Evolutionary conservation across 2,113 vertebrate genomes (phyloP), one percentile per base, ranked within the genome.

Genomic region (Tapirus terrestris): DNA sequence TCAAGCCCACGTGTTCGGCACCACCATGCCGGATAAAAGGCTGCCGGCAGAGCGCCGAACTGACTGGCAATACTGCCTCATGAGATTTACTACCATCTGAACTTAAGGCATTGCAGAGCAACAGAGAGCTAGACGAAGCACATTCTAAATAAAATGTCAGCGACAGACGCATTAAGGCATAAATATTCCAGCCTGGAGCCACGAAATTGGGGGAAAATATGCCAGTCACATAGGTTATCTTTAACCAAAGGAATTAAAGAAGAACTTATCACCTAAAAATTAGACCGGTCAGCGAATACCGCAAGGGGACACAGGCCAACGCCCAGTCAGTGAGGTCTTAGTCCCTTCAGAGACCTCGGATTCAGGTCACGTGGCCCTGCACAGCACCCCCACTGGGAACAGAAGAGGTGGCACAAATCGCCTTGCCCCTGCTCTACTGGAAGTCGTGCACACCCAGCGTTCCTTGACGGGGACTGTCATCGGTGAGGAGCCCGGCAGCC

Each of bases 51-150:
- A 4, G 43, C 3, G 16, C 6, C 2, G 51, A 13, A n/a, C 48
- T 2, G 25, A 39, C 1, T 9, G 10, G 0, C 61, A 94, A 60
- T 36, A 77, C 97, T 77, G 92, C 95, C 97, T 88, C 31, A 0
- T 1, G 6, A 21, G 21, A 82, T 23, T 63, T 45, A 0, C 5
- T 65, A 48, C 21, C 20, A 33, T 75, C 92, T 86, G 63, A 67
- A 84, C 53, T 94, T 98, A 98, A 98, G 98, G 98, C 97, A 93
- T 77, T 33, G 58, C 90, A 16, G n/a, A 84, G 93, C 25, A 9
- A 25, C 25, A 4, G 39, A 56, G 70, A 65, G 82, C 97, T 1
- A 14, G 70, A 45, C 18, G 3, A 58, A 79, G 92, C 65, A 13
- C 76, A 21, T 67, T 83, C 80, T 6, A 20, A 89, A 39, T 12